Evolutionary conservation across 1,140 invertebrate genomes (phyloP), one percentile per base, ranked within the genome.

Genomic region (Sitophilus oryzae): DNA sequence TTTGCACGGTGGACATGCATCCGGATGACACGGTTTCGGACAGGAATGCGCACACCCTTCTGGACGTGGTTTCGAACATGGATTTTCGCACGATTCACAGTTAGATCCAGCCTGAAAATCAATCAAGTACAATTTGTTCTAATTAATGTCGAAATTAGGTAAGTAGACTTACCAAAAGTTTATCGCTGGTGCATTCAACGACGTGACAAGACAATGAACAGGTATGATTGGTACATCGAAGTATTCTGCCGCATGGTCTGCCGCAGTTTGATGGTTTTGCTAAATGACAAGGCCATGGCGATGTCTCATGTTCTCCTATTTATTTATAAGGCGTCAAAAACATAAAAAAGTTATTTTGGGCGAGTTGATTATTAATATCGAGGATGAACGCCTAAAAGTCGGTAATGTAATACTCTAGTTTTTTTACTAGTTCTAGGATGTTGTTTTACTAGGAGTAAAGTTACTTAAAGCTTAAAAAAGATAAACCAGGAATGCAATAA

Each of bases 1-100:
- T 36, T 79, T 79, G 70, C 92, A 96, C 0, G 80, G 77, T 2
- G 75, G 74, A 65, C 87, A 89, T 0, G 75, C 72, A 1, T 78
- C 77, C 11, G 83, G 78, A 71, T 96, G 92, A 68, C 92, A 96
- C 1, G 78, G 72, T 48, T 79, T 79, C 1, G 78, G 67, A 73
- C 93, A 96, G 19, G 74, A 71, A 72, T 96, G 93, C 6, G 70
- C 74, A 68, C 93, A 96, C 5, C 87, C 89, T 5, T 76, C 67
- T 1, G 87, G 86, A 46, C 90, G 77, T 4, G 78, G 64, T 49
- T 84, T 78, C 5, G 65, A 61, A 68, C 92, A 96, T 1, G 78
- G 74, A 59, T 76, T 74, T 54, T 87, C 80, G 69, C 93, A 96
- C 6, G 73, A 72, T 61, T 80, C 80, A 72, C 92, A 95, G 48